Evolutionary conservation across 2,888 invertebrate genomes (phyloP).

Genomic region (Tenodera sinensis): DNA sequence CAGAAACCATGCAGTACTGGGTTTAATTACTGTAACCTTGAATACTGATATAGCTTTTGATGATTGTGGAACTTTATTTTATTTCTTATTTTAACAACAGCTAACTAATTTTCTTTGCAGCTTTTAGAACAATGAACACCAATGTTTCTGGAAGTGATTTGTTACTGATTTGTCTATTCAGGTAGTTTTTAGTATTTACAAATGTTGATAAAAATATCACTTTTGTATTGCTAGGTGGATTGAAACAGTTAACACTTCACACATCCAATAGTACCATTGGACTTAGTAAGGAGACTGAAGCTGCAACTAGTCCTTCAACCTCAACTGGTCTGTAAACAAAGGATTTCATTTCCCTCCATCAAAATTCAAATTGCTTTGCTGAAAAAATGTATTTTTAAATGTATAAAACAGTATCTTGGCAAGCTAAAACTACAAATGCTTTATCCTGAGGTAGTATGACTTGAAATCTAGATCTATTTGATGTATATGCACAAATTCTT

Average conservation of each 20-base stretch:
- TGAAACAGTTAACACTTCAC: slow-evolving; percentile 6
- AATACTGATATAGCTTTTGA: not conserved
- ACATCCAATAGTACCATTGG: slow-evolving; percentile 26
- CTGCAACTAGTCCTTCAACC: not conserved
- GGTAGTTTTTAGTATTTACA: not conserved
- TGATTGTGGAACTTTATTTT: not conserved
- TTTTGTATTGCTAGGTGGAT: slow-evolving; percentile 6
- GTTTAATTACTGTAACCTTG: too few species aligned
- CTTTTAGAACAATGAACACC: not conserved
- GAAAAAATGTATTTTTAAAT: not conserved
- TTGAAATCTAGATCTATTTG: too few species aligned
- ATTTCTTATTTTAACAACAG: not conserved
- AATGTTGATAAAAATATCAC: not conserved
- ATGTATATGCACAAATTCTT: too few species aligned
- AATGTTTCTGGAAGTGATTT: not conserved
- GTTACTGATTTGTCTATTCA: not conserved
- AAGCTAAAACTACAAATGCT: not conserved
- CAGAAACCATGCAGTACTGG: too few species aligned
- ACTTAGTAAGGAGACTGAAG: slow-evolving; percentile 6
- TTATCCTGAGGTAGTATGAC: not conserved
- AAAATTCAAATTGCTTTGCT: not conserved
- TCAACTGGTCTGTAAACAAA: slow-evolving; percentile 12
- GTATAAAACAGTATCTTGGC: not conserved
- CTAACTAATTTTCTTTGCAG: not conserved
- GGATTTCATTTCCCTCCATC: not conserved